Conservation (phyloP, 2,888 invertebrate species). For the Ptilodon capucinus region DNA sequence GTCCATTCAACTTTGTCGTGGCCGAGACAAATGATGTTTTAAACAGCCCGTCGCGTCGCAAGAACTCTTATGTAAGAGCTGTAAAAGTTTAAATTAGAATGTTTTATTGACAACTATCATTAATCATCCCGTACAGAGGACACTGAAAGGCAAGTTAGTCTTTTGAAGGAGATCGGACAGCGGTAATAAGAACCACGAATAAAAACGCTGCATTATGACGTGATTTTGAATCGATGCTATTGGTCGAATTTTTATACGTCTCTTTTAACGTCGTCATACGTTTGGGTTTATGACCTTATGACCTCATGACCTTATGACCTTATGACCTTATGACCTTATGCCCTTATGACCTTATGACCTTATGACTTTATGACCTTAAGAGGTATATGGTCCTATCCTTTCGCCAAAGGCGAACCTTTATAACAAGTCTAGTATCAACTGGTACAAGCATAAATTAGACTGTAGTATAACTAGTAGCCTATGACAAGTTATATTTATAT, state of each 20-base stretch:
- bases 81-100: conserved; percentile 12
- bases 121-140: conserved; percentile 22
- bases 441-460: too few species aligned
- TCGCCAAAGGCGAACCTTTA: too few species aligned
- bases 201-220: not conserved
- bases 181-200: not conserved
- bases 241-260: not conserved
- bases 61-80: conserved; percentile 14
- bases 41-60: conserved; percentile 17
- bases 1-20: conserved; percentile 31
- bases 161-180: not conserved
- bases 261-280: too few species aligned
- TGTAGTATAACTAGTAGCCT: too few species aligned
- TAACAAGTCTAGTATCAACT: too few species aligned
- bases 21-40: conserved; percentile 3
- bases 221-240: not conserved
- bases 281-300: too few species aligned
- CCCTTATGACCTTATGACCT: too few species aligned
- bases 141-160: conserved; percentile 17
- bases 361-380: too few species aligned
- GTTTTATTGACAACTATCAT: conserved; percentile 21
- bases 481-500: too few species aligned
- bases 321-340: too few species aligned
- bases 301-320: too few species aligned
- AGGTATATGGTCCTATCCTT: too few species aligned